Evolutionary conservation across 2,888 invertebrate species (phyloP).

Genomic region (Yponomeuta evonymella): DNA sequence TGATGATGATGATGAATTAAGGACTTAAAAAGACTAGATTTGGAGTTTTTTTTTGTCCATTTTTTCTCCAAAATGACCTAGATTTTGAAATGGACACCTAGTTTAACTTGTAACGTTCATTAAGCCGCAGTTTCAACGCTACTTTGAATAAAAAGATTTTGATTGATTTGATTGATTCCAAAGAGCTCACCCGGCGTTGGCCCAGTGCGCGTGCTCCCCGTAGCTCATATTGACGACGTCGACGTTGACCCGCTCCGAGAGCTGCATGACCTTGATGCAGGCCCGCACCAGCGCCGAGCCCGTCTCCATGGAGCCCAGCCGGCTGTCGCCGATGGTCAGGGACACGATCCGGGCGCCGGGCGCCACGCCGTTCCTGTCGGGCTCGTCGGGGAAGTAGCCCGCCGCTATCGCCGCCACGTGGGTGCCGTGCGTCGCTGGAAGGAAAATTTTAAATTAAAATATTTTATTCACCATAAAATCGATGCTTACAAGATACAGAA

Average conservation of each 20-base stretch:
- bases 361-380: slow-evolving; percentile 94
- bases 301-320: slow-evolving; percentile 96
- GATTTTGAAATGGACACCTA: too few species aligned
- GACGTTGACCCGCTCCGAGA: slow-evolving; percentile 75
- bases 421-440: slow-evolving; percentile 93
- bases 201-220: slow-evolving; percentile 96
- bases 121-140: too few species aligned
- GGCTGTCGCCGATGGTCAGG: slow-evolving; percentile 93
- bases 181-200: slow-evolving; percentile 85
- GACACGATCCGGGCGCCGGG: slow-evolving; percentile 97
- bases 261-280: slow-evolving; percentile 80
- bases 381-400: slow-evolving; percentile 89
- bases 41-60: too few species aligned
- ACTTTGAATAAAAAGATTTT: too few species aligned
- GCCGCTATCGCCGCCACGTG: slow-evolving; percentile 98
- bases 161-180: too few species aligned
- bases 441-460: too few species aligned
- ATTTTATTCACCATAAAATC: too few species aligned
- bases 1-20: too few species aligned
- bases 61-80: too few species aligned
- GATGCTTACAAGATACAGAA: too few species aligned
- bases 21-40: too few species aligned
- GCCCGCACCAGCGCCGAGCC: slow-evolving; percentile 94
- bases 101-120: too few species aligned
- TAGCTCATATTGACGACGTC: slow-evolving; percentile 99